Base-by-base conservation (phyloP, 35 echinoderm and acorn worm species). In the Lytechinus variegatus region DNA sequence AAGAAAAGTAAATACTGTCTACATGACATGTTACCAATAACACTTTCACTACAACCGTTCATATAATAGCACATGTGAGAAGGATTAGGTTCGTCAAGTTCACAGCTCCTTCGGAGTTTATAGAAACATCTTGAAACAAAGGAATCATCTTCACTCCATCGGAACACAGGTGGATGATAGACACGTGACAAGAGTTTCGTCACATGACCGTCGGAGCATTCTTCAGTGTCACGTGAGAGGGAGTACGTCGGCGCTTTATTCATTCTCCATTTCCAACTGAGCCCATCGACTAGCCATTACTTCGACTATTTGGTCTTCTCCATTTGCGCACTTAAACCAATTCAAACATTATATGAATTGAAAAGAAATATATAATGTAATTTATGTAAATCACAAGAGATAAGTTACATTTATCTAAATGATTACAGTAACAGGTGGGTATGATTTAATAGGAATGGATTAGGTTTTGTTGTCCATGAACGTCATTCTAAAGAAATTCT, bases 141-240 rank as follows among this genome's bases (percentile, higher is more conserved):
- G 66, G 66, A 79, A 79, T 79, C 66, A 79, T 79, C 66, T 79
- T 79, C 66, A 2, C 66, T 79, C 66, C 66, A 16, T 79, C 19
- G 19, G 66, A 79, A 79, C 66, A 79, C 66, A 79, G 66, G 66
- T 79, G 66, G 66, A 79, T 79, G 66, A 79, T 5, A 79, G 66
- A 24, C 66, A 79, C 66, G 66, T 79, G 66, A 79, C 66, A 24
- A 16, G 66, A 79, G 66, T 79, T 79, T 79, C 66, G 66, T 79
- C 66, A 79, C 66, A 79, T 79, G 66, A 79, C 66, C 66, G 66
- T 79, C 66, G 66, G 66, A 79, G 66, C 66, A 79, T 79, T 79
- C 66, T 24, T 16, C 19, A 79, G 66, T 79, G 66, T 79, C 66
- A 79, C 66, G 21, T 79, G 66, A 79, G 66, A 24, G 66, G 21